Percentiles rank a stretch among this genome's conserved stretches.
Evolutionary conservation across 1,140 invertebrate genomes (phyloP).

Genomic region (Drosophila pruinosa): DNA sequence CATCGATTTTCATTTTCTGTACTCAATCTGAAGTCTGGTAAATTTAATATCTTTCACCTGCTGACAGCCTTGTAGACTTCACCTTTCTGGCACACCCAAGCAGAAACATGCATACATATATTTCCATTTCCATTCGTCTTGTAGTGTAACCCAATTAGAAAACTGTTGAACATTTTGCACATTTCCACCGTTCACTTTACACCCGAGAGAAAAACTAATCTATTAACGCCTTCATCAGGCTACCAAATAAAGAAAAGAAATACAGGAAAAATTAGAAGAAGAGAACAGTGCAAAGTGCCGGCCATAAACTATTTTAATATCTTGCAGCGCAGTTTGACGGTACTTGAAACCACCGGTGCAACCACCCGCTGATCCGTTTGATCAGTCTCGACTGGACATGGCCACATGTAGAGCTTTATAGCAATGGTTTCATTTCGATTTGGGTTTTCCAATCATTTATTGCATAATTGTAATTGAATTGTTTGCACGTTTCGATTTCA

Average conservation of each 20-base stretch:
- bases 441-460: conserved; percentile 23
- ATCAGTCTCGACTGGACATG: conserved; percentile 40
- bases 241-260: conserved; percentile 9
- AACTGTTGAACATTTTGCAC: conserved; percentile 40
- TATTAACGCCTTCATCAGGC: conserved; percentile 33
- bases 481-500: conserved; percentile 49
- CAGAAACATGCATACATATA: neutral
- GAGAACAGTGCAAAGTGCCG: conserved; percentile 31
- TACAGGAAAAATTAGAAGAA: neutral
- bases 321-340: conserved; percentile 21
- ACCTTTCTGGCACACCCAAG: neutral
- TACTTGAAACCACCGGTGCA: conserved; percentile 2
- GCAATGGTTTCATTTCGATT: conserved; percentile 13
- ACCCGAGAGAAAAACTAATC: conserved; percentile 16
- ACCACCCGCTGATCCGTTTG: conserved; percentile 45
- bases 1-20: neutral
- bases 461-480: conserved; percentile 57
- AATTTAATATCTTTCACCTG: neutral
- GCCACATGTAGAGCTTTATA: conserved; percentile 36
- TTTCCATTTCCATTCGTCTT: conserved; percentile 15
- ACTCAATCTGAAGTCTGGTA: neutral
- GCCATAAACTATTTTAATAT: conserved; percentile 45
- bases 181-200: conserved; percentile 29
- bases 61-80: neutral
- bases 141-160: conserved; percentile 35